Conservation (phyloP, 2,888 invertebrate genomes). For the Hofmannophila pseudospretella region DNA sequence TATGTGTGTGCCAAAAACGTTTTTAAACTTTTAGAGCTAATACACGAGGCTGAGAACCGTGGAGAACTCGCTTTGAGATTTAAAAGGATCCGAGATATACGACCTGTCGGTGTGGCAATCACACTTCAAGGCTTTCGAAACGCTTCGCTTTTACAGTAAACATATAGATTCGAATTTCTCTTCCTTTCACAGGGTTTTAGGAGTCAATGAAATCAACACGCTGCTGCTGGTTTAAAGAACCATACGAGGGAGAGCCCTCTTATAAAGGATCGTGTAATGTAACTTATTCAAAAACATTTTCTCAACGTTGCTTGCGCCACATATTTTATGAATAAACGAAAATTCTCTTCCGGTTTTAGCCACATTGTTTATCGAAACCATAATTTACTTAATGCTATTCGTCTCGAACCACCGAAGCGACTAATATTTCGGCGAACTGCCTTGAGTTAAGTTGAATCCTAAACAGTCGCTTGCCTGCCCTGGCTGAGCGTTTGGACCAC, state of each 20-base stretch:
- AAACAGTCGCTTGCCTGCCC: background rate
- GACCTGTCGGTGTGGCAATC: conserved; percentile 5
- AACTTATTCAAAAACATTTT: too few relatives aligned
- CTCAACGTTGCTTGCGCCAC: too few relatives aligned
- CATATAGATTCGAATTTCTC: background rate
- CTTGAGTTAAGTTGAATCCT: conserved; percentile 6
- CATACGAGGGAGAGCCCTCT: too few relatives aligned
- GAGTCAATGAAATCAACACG: background rate
- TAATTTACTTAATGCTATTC: background rate
- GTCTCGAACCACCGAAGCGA: conserved; percentile 1
- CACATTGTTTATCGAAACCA: background rate
- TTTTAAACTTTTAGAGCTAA: conserved; percentile 32
- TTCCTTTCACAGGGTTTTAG: background rate
- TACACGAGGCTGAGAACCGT: conserved; percentile 21
- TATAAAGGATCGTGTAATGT: too few relatives aligned
- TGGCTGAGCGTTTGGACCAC: background rate
- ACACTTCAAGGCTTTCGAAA: conserved; percentile 9
- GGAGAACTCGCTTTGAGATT: conserved; percentile 20
- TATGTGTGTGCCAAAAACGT: conserved; percentile 35
- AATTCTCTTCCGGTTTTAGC: too few relatives aligned
- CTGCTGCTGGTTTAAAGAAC: background rate
- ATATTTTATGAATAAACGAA: too few relatives aligned
- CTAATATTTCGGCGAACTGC: conserved; percentile 6
- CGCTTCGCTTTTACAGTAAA: background rate
- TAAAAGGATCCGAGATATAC: conserved; percentile 15